These are phyloP conservation scores for Dromaius novaehollandiae DNA, from an alignment of 2,113 vertebrate genomes.

Conservation along the genomic window DNA sequence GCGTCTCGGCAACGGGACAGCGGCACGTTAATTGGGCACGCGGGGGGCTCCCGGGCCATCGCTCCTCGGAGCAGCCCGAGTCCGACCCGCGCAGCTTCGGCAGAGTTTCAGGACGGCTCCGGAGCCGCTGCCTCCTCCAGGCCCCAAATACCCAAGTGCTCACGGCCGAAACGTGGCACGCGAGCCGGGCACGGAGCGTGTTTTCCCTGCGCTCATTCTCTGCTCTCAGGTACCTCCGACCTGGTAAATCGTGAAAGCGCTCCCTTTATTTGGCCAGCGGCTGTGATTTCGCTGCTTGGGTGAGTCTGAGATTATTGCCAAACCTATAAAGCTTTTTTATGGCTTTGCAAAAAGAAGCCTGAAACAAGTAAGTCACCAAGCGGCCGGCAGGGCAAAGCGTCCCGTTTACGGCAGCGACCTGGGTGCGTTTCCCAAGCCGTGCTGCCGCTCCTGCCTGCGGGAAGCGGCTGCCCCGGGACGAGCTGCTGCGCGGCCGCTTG, in stretches of 20 bases:
- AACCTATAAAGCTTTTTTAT: background rate
- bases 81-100: background rate
- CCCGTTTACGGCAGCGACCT: background rate
- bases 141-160: background rate
- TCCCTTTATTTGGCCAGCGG: background rate
- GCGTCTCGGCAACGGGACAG: background rate
- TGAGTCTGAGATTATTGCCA: background rate
- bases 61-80: background rate
- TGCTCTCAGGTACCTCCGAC: too few relatives aligned
- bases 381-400: background rate
- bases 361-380: background rate
- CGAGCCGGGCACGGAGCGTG: fast-evolving
- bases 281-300: background rate
- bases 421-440: background rate
- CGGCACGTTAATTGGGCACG: background rate
- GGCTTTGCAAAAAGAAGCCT: background rate
- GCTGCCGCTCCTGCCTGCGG: background rate
- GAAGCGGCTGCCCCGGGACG: background rate
- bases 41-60: background rate
- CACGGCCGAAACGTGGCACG: background rate
- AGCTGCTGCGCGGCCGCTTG: background rate
- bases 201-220: background rate
- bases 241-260: background rate
- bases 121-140: background rate
- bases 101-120: background rate